Conservation (phyloP, 2,797 vertebrate species). For the Microctenopoma lineatum region DNA sequence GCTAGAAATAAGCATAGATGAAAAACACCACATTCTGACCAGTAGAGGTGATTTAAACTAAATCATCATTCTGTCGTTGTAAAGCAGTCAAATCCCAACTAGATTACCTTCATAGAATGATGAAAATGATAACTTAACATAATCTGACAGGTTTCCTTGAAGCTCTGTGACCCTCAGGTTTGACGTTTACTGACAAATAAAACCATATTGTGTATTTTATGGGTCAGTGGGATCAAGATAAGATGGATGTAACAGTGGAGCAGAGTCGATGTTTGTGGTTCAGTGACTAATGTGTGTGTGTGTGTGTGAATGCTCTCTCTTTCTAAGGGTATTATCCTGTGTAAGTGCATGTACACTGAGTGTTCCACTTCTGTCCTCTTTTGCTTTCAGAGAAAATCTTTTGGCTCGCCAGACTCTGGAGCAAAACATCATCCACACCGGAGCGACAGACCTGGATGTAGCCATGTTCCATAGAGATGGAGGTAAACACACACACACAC, state of each 20-base stretch:
- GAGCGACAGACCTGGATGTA: conserved; percentile 95
- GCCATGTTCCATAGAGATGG: conserved; percentile 98
- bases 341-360: background rate
- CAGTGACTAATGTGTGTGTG: conserved; percentile 24
- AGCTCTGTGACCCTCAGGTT: conserved; percentile 21
- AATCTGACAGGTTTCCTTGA: conserved; percentile 21
- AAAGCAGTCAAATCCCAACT: too few relatives aligned
- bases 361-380: conserved; percentile 23
- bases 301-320: conserved; percentile 4
- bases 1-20: background rate
- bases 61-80: too few relatives aligned
- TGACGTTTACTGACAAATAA: conserved; percentile 33
- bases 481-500: conserved; percentile 79
- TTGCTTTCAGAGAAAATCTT: conserved; percentile 89
- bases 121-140: background rate
- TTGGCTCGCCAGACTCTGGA: conserved; percentile 90
- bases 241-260: conserved; percentile 67
- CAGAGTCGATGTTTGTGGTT: conserved; percentile 49
- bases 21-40: background rate
- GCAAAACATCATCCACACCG: conserved; percentile 90
- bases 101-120: too few relatives aligned
- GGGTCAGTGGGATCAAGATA: conserved; percentile 71
- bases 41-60: background rate
- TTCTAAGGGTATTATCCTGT: conserved; percentile 4
- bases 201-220: conserved; percentile 47